Conservation (phyloP, 2,797 vertebrate species). For the Chelonia mydas region DNA sequence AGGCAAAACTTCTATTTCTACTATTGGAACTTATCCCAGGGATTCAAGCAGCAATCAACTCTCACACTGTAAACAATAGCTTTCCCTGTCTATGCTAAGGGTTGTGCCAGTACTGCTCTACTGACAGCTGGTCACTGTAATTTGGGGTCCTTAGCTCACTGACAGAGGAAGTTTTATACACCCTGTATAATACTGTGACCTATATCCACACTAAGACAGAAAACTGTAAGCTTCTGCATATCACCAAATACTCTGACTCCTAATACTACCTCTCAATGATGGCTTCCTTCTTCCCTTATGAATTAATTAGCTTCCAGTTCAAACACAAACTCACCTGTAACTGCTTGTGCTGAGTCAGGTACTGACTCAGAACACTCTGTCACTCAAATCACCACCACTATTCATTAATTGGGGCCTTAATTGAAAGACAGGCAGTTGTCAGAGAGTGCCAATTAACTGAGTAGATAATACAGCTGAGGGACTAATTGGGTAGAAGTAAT, state of each 20-base stretch:
- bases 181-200: background rate
- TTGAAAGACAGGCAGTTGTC: background rate
- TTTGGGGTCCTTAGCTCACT: background rate
- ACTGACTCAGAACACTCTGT: background rate
- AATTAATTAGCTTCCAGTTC: background rate
- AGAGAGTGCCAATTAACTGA: background rate
- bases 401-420: background rate
- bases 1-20: background rate
- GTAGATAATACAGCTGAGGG: background rate
- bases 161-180: background rate
- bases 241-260: background rate
- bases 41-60: background rate
- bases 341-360: background rate
- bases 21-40: background rate
- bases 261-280: background rate
- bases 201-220: background rate
- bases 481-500: no score
- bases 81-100: background rate
- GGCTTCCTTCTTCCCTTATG: background rate
- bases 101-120: background rate
- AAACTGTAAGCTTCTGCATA: background rate
- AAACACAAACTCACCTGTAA: background rate
- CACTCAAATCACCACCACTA: background rate
- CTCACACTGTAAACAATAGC: background rate
- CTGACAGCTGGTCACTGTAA: background rate